These are phyloP conservation scores for Xiphorhynchus elegans DNA, from an alignment of 2,113 vertebrate genomes.

Conservation along the genomic window DNA sequence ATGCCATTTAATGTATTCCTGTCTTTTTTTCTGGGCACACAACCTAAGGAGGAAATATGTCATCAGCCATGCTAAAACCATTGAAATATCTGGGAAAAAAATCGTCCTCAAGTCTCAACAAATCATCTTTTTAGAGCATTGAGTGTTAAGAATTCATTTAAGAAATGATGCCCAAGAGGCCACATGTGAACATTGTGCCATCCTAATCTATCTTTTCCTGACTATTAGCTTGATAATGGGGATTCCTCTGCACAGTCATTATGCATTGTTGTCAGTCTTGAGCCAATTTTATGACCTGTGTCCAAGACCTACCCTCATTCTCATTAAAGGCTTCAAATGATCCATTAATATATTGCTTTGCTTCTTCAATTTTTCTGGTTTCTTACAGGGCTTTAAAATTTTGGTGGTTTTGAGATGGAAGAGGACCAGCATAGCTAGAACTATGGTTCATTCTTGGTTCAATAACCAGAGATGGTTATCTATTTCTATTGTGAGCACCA, in stretches of 20 bases:
- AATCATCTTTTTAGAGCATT: conserved; percentile 52
- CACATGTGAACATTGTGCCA: conserved; percentile 21
- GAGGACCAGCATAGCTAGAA: neutral
- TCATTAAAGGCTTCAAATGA: conserved; percentile 63
- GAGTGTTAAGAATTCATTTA: conserved; percentile 42
- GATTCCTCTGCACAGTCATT: conserved; percentile 54
- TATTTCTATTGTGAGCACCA: neutral
- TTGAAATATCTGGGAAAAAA: conserved; percentile 27
- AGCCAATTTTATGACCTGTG: conserved; percentile 70
- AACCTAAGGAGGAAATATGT: conserved; percentile 11
- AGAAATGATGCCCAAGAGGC: conserved; percentile 54
- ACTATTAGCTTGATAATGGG: conserved; percentile 69
- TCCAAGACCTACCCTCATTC: conserved; percentile 43
- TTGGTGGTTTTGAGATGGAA: neutral
- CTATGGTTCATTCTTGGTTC: neutral
- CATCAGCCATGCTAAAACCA: conserved; percentile 27
- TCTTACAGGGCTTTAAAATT: neutral
- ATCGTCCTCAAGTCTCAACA: neutral
- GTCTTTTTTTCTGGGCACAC: neutral
- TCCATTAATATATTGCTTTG: conserved; percentile 28
- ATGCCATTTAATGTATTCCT: neutral
- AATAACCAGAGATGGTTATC: neutral
- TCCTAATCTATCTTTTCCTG: conserved; percentile 69
- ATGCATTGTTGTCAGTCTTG: conserved; percentile 63
- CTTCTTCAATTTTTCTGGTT: neutral